Evolutionary conservation across 2,797 vertebrate species (phyloP).

Genomic region (Anomalospiza imberbis): DNA sequence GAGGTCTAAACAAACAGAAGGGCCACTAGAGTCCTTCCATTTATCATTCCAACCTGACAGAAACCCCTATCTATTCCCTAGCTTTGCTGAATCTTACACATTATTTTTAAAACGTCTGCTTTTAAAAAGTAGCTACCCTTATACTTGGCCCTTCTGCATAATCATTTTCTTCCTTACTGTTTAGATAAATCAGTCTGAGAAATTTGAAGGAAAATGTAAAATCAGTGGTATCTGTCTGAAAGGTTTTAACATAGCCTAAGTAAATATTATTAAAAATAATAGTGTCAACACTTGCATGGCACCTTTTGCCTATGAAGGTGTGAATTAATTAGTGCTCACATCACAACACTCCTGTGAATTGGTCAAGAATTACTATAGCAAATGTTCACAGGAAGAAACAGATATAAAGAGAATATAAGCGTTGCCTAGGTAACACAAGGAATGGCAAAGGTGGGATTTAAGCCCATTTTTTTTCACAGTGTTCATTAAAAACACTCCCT

Average conservation of each 20-base stretch:
- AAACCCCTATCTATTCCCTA: conserved; percentile 23
- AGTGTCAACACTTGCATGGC: neutral
- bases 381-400: conserved; percentile 16
- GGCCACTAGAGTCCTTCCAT: conserved; percentile 81
- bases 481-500: neutral
- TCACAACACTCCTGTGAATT: neutral
- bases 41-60: conserved; percentile 81
- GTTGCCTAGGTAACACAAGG: conserved; percentile 20
- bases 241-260: neutral
- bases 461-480: neutral
- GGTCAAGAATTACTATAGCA: neutral
- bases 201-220: neutral
- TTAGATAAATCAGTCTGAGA: conserved; percentile 12
- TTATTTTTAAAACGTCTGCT: neutral
- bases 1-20: conserved; percentile 86
- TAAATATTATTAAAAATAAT: neutral
- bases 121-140: conserved; percentile 6
- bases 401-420: neutral
- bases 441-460: conserved; percentile 26
- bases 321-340: conserved; percentile 22
- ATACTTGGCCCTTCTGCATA: conserved; percentile 4
- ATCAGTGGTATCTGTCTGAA: neutral
- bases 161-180: neutral
- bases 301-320: neutral
- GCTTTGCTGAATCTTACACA: neutral